Percentiles rank a stretch among this genome's conserved stretches.
phyloP scores from a whole-genome alignment of 2,888 invertebrate genomes.

The Drosophila borealis region DNA sequence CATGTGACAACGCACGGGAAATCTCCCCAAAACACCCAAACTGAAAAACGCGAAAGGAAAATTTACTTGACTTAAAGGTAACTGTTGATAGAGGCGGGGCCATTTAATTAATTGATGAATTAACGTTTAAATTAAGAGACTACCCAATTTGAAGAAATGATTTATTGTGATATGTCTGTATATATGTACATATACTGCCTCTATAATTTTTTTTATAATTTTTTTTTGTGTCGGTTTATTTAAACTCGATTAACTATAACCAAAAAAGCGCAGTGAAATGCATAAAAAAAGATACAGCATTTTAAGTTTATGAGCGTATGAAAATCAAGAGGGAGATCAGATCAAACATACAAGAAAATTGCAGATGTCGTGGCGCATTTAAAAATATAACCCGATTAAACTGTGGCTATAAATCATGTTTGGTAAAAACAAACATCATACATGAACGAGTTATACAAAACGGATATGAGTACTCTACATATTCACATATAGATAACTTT shows the following conservation, averaged over 20 bases:
- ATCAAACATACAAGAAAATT: no score
- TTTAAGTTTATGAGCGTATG: no score
- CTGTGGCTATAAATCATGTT: slow-evolving; percentile 40
- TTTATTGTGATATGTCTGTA: no score
- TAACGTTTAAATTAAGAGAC: no score
- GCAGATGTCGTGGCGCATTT: slow-evolving; percentile 1
- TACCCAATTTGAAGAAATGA: no score
- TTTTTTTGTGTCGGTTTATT: no score
- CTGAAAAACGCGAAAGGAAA: slow-evolving; percentile 26
- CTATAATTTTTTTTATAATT: no score
- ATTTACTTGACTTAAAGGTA: slow-evolving; percentile 57
- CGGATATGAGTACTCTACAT: slow-evolving; percentile 32
- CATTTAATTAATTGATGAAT: slow-evolving; percentile 35
- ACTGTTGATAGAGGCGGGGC: slow-evolving; percentile 37
- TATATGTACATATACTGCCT: no score
- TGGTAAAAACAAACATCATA: slow-evolving; percentile 36
- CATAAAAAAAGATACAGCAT: no score
- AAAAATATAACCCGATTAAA: slow-evolving; percentile 12
- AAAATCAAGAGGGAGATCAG: no score
- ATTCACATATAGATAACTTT: background rate
- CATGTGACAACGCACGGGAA: slow-evolving; percentile 61
- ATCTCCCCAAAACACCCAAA: slow-evolving; percentile 29
- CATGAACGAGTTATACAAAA: slow-evolving; percentile 2
- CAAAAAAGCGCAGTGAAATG: no score
- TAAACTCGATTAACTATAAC: no score